phyloP scores from a whole-genome alignment of 2,113 vertebrate genomes.

The Poecilia latipinna region DNA sequence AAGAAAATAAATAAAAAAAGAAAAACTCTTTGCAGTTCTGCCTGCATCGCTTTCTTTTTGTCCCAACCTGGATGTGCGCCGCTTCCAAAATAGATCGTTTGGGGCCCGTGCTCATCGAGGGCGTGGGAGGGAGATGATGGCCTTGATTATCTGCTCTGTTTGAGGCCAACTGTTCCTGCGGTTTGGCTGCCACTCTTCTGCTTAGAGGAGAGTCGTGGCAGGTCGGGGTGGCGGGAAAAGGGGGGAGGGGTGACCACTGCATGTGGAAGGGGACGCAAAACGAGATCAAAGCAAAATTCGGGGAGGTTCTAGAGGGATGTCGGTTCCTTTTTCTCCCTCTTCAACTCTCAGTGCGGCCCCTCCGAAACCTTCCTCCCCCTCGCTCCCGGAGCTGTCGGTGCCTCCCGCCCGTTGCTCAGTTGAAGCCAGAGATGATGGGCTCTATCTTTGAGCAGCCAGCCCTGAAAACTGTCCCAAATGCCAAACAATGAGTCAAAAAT shows the following conservation, averaged over 20 bases:
- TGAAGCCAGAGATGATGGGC: constrained; percentile 44
- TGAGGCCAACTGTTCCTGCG: constrained; percentile 53
- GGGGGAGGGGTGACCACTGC: constrained; percentile 22
- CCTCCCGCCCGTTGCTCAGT: not conserved
- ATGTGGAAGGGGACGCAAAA: constrained; percentile 20
- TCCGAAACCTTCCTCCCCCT: constrained; percentile 9
- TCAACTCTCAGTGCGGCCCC: constrained; percentile 25
- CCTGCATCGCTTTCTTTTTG: not conserved
- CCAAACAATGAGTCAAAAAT: constrained; percentile 39
- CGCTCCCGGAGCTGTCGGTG: not conserved
- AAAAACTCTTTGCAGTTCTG: not conserved
- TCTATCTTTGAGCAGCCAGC: constrained; percentile 57
- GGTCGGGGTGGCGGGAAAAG: constrained; percentile 22
- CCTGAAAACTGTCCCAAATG: constrained; percentile 43
- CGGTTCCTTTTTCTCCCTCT: constrained; percentile 54
- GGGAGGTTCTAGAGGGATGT: constrained; percentile 46
- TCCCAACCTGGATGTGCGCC: constrained; percentile 28
- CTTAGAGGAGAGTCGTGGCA: constrained; percentile 51
- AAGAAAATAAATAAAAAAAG: too few relatives aligned
- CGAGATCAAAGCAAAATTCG: constrained; percentile 26
- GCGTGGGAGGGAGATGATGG: constrained; percentile 68
- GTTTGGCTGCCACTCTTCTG: constrained; percentile 32
- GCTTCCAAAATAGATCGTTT: constrained; percentile 70
- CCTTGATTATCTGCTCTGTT: constrained; percentile 70
- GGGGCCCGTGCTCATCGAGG: constrained; percentile 68